phyloP scores from a whole-genome alignment of 1,140 invertebrate genomes.

The Listronotus bonariensis region DNA sequence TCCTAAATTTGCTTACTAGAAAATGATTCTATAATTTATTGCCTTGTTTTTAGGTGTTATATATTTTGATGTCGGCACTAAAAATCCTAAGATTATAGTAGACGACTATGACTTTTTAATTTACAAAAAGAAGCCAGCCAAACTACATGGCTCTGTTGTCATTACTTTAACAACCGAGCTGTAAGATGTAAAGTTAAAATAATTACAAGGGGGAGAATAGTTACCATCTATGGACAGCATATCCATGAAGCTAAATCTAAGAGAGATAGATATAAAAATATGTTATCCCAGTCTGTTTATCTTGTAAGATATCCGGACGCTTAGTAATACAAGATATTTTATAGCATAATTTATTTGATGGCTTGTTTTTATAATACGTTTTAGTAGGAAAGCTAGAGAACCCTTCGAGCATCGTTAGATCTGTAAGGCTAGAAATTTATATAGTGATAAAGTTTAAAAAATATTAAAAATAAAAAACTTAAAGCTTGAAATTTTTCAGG shows the following conservation, averaged over 20 bases:
- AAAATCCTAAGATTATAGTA: conserved; percentile 46
- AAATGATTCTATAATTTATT: no score
- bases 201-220: conserved; percentile 34
- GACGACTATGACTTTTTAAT: conserved; percentile 42
- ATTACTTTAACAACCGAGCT: conserved; percentile 39
- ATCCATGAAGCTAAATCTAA: conserved; percentile 31
- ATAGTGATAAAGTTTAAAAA: no score
- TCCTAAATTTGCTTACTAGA: no score
- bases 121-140: conserved; percentile 32
- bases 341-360: not conserved
- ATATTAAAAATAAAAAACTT: no score
- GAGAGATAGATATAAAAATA: conserved; percentile 35
- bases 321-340: not conserved
- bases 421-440: no score
- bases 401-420: no score
- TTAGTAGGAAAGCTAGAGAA: no score
- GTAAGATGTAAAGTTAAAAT: conserved; percentile 38
- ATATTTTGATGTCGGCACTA: conserved; percentile 42
- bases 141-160: conserved; percentile 38
- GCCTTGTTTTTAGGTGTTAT: conserved; percentile 34
- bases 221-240: conserved; percentile 36
- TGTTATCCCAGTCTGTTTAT: conserved; percentile 38
- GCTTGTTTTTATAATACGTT: no score
- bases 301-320: conserved; percentile 31
- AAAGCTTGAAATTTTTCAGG: no score